A percentile compares a stretch with the other conserved stretches of the same genome.
Conservation (phyloP, 2,888 invertebrate species). For the Chirona hameri region DNA sequence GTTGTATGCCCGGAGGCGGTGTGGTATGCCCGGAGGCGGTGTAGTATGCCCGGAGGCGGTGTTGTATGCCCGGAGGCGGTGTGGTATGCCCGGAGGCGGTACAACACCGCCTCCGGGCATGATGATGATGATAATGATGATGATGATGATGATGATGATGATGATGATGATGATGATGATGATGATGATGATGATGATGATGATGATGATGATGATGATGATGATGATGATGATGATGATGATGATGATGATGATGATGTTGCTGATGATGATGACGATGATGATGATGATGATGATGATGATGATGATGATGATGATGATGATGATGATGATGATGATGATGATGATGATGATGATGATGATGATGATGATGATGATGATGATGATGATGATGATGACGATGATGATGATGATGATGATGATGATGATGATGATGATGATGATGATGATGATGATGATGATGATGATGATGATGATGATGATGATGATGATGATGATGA, state of each 20-base stretch:
- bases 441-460: constrained; percentile 22
- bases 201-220: constrained; percentile 22
- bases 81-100: no score
- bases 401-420: constrained; percentile 22
- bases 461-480: constrained; percentile 22
- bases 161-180: not conserved
- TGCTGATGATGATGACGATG: not conserved
- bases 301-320: constrained; percentile 22
- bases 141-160: constrained; percentile 22
- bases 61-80: no score
- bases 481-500: not conserved
- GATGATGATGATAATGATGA: constrained; percentile 22
- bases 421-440: constrained; percentile 22
- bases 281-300: not conserved
- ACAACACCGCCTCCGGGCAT: not conserved
- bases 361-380: constrained; percentile 22
- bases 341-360: constrained; percentile 22
- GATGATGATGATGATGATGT: no score
- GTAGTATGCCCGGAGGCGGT: no score
- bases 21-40: no score
- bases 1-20: no score
- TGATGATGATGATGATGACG: constrained; percentile 22
- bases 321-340: constrained; percentile 22
- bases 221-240: constrained; percentile 8
- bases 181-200: not conserved